Base-by-base conservation (phyloP, 2,888 invertebrate species). In the Melinaea marsaeus region DNA sequence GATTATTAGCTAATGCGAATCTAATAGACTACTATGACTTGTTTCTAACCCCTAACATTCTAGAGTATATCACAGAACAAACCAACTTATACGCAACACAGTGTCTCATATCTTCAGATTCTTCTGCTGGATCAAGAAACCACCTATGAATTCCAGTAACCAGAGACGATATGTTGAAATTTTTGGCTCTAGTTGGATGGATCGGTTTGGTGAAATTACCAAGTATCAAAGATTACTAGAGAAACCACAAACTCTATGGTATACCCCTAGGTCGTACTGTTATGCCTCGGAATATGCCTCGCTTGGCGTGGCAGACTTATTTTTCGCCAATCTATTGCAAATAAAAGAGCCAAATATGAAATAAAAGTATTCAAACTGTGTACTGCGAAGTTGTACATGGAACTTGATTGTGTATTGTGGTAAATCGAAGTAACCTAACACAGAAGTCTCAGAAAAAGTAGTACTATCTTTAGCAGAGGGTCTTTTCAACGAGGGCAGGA, bases 131-230 rank as follows among this genome's bases (percentile, higher is more conserved):
- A 63, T 64, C 64, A 46, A 59, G 66, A 64, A 62, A 61, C 55
- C 65, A 68, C 54, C 46, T 59, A 54, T 69, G 69, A 66, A 60
- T 37, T 64, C 70, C 69, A 65, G 64, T 66, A 57, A 69, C 60
- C 32, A 55, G 32, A 51, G 58, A 42, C 7, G 63, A 67, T 46
- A 66, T 65, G 55, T 58, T 33, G 58, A 63, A 66, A 55, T 55
- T 32, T 63, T 56, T 57, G 42, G 71, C 62, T 66, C 66, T 63
- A 65, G 64, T 66, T 72, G 63, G 69, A 66, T 69, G 70, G 68
- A 72, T 72, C 72, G 71, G 67, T 62, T 72, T 71, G 67, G 68
- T 73, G 22, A 71, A 72, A 63, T 61, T 71, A 62, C 71, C 35
- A 55, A 32, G 32, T 55, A 58, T 58, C 22, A 64, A 65, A 64